Evolutionary conservation across 2,797 vertebrate species (phyloP).

Genomic region (Pangasius djambal): DNA sequence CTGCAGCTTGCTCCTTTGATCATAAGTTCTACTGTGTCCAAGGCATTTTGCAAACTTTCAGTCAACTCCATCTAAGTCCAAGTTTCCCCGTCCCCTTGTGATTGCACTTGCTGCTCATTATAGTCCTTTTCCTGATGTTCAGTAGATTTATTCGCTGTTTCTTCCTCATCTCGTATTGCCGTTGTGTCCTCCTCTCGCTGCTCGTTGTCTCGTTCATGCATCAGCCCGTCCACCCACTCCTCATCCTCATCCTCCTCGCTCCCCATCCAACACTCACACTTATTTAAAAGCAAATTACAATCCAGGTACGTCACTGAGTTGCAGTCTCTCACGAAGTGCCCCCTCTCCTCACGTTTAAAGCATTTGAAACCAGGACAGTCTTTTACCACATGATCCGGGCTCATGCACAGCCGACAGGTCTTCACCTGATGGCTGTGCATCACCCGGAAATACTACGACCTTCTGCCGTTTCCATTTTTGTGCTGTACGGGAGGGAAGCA

Average conservation of each 20-base stretch:
- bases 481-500: not conserved
- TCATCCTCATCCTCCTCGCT: too few species aligned
- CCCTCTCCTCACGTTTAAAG: too few species aligned
- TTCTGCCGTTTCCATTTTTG: not conserved
- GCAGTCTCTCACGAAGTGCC: not conserved
- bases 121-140: too few species aligned
- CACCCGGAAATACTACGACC: not conserved
- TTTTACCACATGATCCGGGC: not conserved
- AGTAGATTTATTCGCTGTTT: not conserved
- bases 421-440: too few species aligned
- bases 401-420: too few species aligned
- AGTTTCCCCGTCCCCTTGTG: too few species aligned
- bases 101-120: too few species aligned
- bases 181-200: too few species aligned
- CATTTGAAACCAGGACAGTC: not conserved
- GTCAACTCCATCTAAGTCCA: too few species aligned
- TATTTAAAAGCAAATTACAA: not conserved
- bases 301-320: not conserved
- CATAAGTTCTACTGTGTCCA: too few species aligned
- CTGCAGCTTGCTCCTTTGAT: too few species aligned
- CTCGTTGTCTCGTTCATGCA: not conserved
- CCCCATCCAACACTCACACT: not conserved
- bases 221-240: not conserved
- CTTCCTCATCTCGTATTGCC: not conserved
- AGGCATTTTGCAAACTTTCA: too few species aligned